Evolutionary conservation across 2,888 invertebrate species (phyloP).

Genomic region (Acrocyrtus sp.): DNA sequence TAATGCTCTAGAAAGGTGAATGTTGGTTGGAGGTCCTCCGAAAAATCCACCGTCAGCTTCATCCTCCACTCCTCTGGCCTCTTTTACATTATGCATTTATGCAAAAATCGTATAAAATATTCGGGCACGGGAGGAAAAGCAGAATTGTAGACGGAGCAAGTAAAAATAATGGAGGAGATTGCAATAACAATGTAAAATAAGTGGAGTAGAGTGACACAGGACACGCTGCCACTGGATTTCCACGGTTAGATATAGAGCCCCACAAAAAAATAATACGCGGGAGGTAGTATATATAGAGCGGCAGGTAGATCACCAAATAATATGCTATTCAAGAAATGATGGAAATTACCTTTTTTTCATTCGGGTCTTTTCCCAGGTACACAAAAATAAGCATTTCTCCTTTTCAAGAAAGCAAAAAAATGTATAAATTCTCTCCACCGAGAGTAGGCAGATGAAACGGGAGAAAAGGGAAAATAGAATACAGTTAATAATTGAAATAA

Average conservation of each 20-base stretch:
- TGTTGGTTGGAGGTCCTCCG: background rate
- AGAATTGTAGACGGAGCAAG: no score
- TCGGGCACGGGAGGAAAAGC: background rate
- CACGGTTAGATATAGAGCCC: background rate
- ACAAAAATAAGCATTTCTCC: no score
- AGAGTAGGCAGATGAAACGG: background rate
- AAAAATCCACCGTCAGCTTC: background rate
- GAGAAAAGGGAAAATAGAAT: background rate
- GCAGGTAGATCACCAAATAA: background rate
- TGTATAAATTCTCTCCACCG: background rate
- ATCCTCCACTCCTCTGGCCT: background rate
- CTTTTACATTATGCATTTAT: background rate
- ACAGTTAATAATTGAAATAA: background rate
- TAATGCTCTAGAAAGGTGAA: background rate
- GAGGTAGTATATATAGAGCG: no score
- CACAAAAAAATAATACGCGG: background rate
- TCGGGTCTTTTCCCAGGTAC: no score
- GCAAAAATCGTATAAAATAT: slow-evolving; percentile 16
- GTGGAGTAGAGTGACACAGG: slow-evolving; percentile 3
- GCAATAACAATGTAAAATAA: slow-evolving; percentile 11
- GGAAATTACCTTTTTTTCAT: no score
- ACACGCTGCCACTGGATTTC: background rate
- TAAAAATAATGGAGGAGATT: background rate
- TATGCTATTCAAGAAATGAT: no score
- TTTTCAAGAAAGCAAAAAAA: no score